Percentiles rank a stretch among this genome's conserved stretches.
phyloP scores from a whole-genome alignment of 2,888 invertebrate species.

The Cotesia congregata region DNA sequence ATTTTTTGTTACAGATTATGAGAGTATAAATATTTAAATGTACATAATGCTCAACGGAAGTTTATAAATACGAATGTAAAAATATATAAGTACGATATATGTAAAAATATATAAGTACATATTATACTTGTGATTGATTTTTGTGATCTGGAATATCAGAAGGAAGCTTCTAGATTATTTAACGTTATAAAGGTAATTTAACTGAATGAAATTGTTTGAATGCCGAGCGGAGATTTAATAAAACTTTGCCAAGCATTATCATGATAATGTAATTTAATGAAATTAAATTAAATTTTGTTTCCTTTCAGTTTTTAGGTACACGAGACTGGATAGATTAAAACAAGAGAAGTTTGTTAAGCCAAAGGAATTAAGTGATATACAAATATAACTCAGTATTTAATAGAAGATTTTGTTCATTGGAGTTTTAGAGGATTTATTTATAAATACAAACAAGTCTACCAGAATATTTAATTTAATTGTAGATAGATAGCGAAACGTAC shows the following conservation, averaged over 20 bases:
- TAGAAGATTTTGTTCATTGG: slow-evolving; percentile 20
- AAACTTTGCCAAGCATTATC: no score
- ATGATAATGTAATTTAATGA: no score
- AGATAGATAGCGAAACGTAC: slow-evolving; percentile 26
- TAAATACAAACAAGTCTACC: slow-evolving; percentile 15
- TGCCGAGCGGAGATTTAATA: no score
- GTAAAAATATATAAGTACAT: not conserved
- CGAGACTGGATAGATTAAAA: slow-evolving; percentile 43
- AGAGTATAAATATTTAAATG: not conserved
- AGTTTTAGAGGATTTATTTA: not conserved
- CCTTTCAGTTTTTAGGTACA: slow-evolving; percentile 49
- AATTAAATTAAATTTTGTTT: no score
- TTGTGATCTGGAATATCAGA: not conserved
- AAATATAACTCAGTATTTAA: slow-evolving; percentile 50
- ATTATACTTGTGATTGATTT: not conserved
- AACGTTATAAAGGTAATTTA: not conserved
- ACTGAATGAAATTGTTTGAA: no score
- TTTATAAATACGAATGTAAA: not conserved
- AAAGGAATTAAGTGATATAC: slow-evolving; percentile 59
- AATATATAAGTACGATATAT: not conserved
- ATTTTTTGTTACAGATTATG: not conserved
- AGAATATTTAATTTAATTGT: slow-evolving; percentile 18
- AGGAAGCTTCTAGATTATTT: not conserved
- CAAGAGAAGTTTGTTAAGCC: slow-evolving; percentile 49
- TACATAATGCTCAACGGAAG: not conserved